Evolutionary conservation across 2,797 vertebrate genomes (phyloP), one percentile per base, ranked within the genome.

Genomic region (Parotocinclus haroldoi): DNA sequence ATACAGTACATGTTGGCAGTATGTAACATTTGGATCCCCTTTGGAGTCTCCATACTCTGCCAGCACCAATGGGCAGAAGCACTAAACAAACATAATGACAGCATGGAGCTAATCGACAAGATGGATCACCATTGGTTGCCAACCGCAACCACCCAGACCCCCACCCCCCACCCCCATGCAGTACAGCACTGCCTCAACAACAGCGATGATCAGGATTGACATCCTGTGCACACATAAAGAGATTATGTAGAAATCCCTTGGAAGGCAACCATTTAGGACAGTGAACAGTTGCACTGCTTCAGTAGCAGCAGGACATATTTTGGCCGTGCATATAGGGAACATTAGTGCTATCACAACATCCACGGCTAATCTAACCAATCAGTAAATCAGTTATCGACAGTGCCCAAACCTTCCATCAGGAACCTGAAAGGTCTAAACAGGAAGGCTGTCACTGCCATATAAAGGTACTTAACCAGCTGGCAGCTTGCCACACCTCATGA

Each of bases 221-320:
- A 83, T 82, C 68, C 80, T 78, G 68, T 79, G 77, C 68, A 76
- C 83, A 84, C 83, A 83, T 87, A 87, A 88, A 86, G 82, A 82
- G 87, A 88, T 89, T 88, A 89, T 9, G 52, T 42, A 59, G 75
- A 78, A 79, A 78, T 79, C 75, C 80, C 58, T 73, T 63, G 45
- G 68, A 78, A 53, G 73, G 70, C 68, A 79, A 69, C 72, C 75
- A 71, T 80, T 81, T 71, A 70, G 73, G 50, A 64, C 55, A 50
- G 70, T 58, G 19, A 54, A 58, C 46, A 38, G 53, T 76, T 73
- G 64, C 48, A 58, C 50, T 49, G 69, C 64, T 44, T 65, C 37
- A 68, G 68, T 73, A 69, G 76, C 76, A 76, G 73, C 56, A 78
- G 45, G 68, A 61, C 63, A 69, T 74, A 73, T 58, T 53, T 63